Evolutionary conservation across 2,888 invertebrate genomes (phyloP).

Genomic region (Nomada lathburiana): DNA sequence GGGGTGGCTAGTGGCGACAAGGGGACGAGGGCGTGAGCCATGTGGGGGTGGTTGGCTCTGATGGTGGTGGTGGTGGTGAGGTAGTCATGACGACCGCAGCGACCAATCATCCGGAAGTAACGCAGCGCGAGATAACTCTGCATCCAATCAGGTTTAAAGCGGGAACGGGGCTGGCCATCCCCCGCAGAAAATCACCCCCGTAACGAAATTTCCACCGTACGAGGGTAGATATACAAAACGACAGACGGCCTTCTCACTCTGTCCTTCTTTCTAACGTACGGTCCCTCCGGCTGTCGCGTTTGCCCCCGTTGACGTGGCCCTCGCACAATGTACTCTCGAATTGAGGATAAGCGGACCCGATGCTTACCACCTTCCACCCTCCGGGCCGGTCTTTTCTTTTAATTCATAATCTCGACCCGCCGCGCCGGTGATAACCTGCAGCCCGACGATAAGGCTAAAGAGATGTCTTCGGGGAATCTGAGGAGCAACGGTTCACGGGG

Average conservation of each 20-base stretch:
- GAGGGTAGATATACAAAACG: conserved; percentile 78
- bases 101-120: conserved; percentile 85
- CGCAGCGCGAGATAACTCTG: conserved; percentile 84
- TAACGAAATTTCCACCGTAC: conserved; percentile 77
- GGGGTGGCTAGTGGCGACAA: conserved; percentile 35
- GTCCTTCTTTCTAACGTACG: conserved; percentile 35
- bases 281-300: conserved; percentile 30
- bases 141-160: conserved; percentile 84
- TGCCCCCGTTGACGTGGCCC: conserved; percentile 46
- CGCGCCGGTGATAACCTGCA: conserved; percentile 67
- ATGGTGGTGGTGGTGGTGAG: conserved; percentile 72
- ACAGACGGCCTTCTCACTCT: conserved; percentile 68
- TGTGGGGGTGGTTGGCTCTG: conserved; percentile 74
- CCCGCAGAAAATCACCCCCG: conserved; percentile 77
- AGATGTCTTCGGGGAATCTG: conserved; percentile 49
- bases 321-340: conserved; percentile 46
- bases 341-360: conserved; percentile 61
- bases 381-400: conserved; percentile 57
- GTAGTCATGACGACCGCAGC: conserved; percentile 84
- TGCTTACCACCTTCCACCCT: conserved; percentile 59
- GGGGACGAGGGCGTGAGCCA: conserved; percentile 52
- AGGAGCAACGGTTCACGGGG: conserved; percentile 27
- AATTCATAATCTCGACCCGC: conserved; percentile 68
- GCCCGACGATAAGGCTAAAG: conserved; percentile 64
- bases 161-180: conserved; percentile 76